A percentile compares a stretch with the other conserved stretches of the same genome.
Evolutionary conservation across 2,113 vertebrate species (phyloP).

Genomic region (Pomatostomus ruficeps): DNA sequence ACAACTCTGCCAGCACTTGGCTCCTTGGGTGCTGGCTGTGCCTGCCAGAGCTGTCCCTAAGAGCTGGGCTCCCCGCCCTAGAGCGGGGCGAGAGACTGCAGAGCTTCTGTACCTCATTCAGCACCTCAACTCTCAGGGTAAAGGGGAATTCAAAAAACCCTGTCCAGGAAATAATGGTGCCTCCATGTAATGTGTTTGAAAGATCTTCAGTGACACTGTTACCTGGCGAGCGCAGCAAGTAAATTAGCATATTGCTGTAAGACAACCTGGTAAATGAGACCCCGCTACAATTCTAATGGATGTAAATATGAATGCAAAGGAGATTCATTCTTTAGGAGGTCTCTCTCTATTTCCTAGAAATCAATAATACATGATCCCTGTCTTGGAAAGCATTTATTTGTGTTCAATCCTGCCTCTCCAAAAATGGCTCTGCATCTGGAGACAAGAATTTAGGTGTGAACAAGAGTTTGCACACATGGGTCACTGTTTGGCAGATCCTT

Average conservation of each 20-base stretch:
- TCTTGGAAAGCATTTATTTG: not conserved
- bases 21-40: not conserved
- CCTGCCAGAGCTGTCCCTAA: not conserved
- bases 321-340: not conserved
- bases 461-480: not conserved
- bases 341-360: not conserved
- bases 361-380: not conserved
- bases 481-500: not conserved
- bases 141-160: not conserved
- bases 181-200: not conserved
- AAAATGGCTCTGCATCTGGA: not conserved
- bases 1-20: not conserved
- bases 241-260: not conserved
- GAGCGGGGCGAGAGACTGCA: not conserved
- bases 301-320: not conserved
- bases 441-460: not conserved
- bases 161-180: rapidly evolving
- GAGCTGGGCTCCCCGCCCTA: no score
- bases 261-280: not conserved
- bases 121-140: not conserved
- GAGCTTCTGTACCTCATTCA: not conserved
- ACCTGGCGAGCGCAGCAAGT: not conserved
- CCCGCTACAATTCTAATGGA: not conserved
- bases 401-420: rapidly evolving
- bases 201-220: not conserved